A percentile compares a stretch with the other conserved stretches of the same genome.
Evolutionary conservation across 2,113 vertebrate species (phyloP).

Genomic region (Poicephalus meyeri): DNA sequence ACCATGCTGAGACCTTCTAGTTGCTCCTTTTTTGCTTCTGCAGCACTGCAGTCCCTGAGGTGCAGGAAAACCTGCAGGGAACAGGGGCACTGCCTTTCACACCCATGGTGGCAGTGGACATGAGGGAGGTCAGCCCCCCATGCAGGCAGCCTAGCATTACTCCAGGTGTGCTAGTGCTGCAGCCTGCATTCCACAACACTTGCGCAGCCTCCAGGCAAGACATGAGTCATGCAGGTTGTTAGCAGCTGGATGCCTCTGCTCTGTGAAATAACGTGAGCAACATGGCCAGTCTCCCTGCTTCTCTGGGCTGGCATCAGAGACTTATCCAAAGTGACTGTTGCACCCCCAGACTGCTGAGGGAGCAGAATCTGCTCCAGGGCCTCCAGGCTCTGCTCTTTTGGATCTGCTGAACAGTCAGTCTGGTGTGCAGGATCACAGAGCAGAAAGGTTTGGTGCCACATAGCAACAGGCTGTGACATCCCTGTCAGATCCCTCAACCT

Average conservation of each 20-base stretch:
- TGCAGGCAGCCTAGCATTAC: background rate
- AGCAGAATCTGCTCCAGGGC: background rate
- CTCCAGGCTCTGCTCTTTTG: background rate
- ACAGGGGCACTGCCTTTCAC: background rate
- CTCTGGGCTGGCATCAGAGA: background rate
- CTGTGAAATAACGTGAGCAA: background rate
- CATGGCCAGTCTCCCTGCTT: fast-evolving
- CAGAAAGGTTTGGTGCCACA: background rate
- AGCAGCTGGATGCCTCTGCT: background rate
- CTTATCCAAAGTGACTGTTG: background rate
- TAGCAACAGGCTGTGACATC: background rate
- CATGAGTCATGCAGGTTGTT: background rate
- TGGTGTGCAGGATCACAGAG: background rate
- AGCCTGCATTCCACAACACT: background rate
- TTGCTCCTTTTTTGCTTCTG: background rate
- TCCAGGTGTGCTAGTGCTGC: fast-evolving
- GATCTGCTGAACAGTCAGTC: background rate
- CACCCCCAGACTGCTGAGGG: background rate
- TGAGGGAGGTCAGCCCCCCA: background rate
- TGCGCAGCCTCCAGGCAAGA: background rate
- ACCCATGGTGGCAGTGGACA: background rate
- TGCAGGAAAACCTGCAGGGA: background rate
- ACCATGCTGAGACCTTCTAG: background rate
- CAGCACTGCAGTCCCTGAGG: background rate
- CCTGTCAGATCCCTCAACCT: background rate